Base-by-base conservation (phyloP, 53 echinoderm and acorn worm species). In the Hippasteria phrygiana region DNA sequence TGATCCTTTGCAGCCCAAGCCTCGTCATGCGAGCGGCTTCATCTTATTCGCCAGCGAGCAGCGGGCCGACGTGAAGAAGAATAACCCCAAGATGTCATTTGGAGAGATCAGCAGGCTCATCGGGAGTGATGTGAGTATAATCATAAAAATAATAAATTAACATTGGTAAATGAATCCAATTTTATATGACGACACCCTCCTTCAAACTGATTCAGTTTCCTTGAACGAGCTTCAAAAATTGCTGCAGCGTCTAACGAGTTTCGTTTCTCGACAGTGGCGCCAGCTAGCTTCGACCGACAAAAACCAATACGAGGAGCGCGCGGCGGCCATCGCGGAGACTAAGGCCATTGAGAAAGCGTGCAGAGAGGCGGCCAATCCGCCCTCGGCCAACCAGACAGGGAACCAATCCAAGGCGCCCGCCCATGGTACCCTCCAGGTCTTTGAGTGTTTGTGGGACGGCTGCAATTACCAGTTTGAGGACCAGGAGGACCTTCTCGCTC, bases 1-100 rank as follows among this genome's bases (percentile, higher is more conserved):
- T 22, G 48, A 43, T 38, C 11, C n/a, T 35, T 42, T 78, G 20
- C 79, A 80, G 87, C 92, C 93, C 47, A 99, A 99, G 77, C 89
- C 93, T 28, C 91, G 96, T 1, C 92, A 92, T 71, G 96, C 99
- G 14, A 96, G 96, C 77, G 99, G 94, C 5, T 99, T 94, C 83
- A 99, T 99, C 40, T 75, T 99, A 41, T 99, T 96, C 94, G 99
- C 99, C 14, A 96, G 99, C 55, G 99, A 99, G 84, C 94, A 93
- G 14, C 62, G 99, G 72, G 89, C 93, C 10, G 86, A 84, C 20
- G 89, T 88, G 33, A 90, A 91, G 69, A 91, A 90, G 77, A 63
- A 74, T 29, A 97, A 97, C 87, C 99, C 99, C n/a, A 84, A 96
- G n/a, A 87, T 88, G 90, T 90, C 94, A 54, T 99, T 99, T 96